Evolutionary conservation across 2,888 invertebrate species (phyloP).

Genomic region (Ichneumon xanthorius): DNA sequence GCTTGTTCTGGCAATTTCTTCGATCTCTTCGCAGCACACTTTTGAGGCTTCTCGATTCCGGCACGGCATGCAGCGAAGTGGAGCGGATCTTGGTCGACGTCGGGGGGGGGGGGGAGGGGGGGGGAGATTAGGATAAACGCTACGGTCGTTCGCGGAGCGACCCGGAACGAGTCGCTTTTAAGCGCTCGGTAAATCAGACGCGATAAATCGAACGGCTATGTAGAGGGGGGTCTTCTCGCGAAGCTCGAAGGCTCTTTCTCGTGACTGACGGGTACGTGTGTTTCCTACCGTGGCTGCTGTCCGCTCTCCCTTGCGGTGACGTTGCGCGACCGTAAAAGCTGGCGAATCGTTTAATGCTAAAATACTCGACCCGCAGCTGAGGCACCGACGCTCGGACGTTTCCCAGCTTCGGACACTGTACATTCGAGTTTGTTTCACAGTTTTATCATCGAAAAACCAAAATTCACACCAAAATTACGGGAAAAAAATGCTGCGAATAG

Average conservation of each 20-base stretch:
- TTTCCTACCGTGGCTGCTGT: conserved; percentile 8
- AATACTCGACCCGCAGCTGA: too few species aligned
- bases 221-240: conserved; percentile 58
- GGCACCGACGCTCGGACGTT: too few species aligned
- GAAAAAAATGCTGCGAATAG: neutral
- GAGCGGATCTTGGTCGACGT: conserved; percentile 48
- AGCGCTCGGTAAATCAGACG: conserved; percentile 77
- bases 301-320: neutral
- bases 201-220: conserved; percentile 75
- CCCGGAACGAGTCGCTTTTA: conserved; percentile 69
- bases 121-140: conserved; percentile 77
- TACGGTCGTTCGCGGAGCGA: conserved; percentile 48
- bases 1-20: neutral
- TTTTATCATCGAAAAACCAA: neutral
- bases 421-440: neutral
- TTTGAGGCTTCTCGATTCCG: conserved; percentile 21
- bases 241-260: conserved; percentile 34
- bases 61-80: conserved; percentile 41
- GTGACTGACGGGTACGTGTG: conserved; percentile 10
- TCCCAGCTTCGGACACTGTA: too few species aligned
- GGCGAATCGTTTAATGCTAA: neutral
- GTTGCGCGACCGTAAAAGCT: neutral
- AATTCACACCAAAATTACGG: neutral
- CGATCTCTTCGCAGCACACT: neutral
- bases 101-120: conserved; percentile 29